Evolutionary conservation across 2,888 invertebrate species (phyloP).

Genomic region (Phytoseiulus persimilis): DNA sequence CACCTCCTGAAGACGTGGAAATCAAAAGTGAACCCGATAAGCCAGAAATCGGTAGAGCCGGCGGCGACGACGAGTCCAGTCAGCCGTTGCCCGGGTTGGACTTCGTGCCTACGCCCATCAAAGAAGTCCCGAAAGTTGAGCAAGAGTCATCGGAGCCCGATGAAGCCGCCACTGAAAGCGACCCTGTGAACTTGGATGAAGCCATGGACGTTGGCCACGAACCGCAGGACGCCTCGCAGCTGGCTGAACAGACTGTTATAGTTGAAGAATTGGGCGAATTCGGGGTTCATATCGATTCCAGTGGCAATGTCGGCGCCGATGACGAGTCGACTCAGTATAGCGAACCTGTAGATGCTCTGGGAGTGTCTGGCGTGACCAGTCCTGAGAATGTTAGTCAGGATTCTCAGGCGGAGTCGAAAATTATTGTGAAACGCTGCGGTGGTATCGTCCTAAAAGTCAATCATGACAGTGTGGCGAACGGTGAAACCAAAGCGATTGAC

Average conservation of each 20-base stretch:
- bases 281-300: background rate
- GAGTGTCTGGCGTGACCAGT: slow-evolving; percentile 39
- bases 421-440: slow-evolving; percentile 41
- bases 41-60: slow-evolving; percentile 43
- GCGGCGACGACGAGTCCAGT: slow-evolving; percentile 46
- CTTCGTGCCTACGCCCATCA: slow-evolving; percentile 43
- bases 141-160: slow-evolving; percentile 40
- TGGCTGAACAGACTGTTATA: slow-evolving; percentile 12
- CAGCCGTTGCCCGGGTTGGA: slow-evolving; percentile 47
- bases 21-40: slow-evolving; percentile 41
- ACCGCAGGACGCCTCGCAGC: slow-evolving; percentile 42
- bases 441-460: slow-evolving; percentile 43
- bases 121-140: slow-evolving; percentile 18
- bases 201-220: slow-evolving; percentile 47
- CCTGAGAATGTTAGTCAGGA: slow-evolving; percentile 11
- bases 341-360: slow-evolving; percentile 40
- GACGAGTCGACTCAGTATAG: slow-evolving; percentile 42
- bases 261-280: slow-evolving; percentile 24
- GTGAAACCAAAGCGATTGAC: background rate
- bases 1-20: slow-evolving; percentile 47
- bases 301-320: slow-evolving; percentile 46
- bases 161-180: slow-evolving; percentile 46
- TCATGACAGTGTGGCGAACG: slow-evolving; percentile 41
- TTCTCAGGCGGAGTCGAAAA: slow-evolving; percentile 40
- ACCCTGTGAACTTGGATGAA: slow-evolving; percentile 46